Evolutionary conservation across 2,888 invertebrate species (phyloP).

Genomic region (Sericinus montela): DNA sequence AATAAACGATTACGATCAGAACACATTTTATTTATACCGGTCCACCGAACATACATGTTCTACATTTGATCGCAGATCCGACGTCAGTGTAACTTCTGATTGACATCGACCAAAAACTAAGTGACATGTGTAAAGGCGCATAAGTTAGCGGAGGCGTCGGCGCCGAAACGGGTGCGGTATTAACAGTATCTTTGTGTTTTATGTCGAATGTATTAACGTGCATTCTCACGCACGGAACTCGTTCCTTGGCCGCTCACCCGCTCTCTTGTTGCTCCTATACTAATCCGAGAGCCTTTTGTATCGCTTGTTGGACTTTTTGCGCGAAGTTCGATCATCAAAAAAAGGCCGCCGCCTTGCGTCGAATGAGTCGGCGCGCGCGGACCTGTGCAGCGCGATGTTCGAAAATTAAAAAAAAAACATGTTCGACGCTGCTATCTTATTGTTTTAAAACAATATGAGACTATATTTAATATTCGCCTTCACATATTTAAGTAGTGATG

Average conservation of each 20-base stretch:
- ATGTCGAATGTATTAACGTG: conserved; percentile 55
- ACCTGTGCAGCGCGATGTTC: conserved; percentile 4
- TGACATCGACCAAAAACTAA: conserved; percentile 13
- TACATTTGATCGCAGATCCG: background rate
- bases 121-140: conserved; percentile 43
- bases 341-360: conserved; percentile 47
- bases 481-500: conserved; percentile 11
- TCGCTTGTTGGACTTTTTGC: conserved; percentile 56
- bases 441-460: conserved; percentile 18
- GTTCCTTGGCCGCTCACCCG: conserved; percentile 44
- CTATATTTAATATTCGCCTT: conserved; percentile 9
- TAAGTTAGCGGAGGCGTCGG: conserved; percentile 42
- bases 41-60: too few relatives aligned
- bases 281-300: conserved; percentile 58
- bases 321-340: conserved; percentile 51
- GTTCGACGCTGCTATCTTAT: conserved; percentile 10
- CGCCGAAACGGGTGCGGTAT: conserved; percentile 29
- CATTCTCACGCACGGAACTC: conserved; percentile 63
- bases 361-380: conserved; percentile 37
- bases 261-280: conserved; percentile 58
- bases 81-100: background rate
- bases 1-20: too few relatives aligned
- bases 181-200: conserved; percentile 49
- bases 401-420: conserved; percentile 20
- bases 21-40: too few relatives aligned